A percentile compares a stretch with the other conserved stretches of the same genome.
Evolutionary conservation across 2,888 invertebrate species (phyloP).

Genomic region (Drosophila diplacantha): DNA sequence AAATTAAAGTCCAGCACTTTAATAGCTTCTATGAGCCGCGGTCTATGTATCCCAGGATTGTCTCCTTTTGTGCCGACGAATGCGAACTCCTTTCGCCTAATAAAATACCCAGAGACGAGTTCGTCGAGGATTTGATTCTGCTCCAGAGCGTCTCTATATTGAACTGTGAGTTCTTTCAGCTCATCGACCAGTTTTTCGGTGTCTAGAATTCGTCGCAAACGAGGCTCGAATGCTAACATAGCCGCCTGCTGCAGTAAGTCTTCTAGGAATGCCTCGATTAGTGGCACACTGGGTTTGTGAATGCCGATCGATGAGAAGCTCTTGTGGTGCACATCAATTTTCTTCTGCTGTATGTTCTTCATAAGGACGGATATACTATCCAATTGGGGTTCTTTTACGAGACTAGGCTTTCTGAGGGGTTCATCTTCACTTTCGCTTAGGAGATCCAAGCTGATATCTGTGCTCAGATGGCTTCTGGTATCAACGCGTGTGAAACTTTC

Average conservation of each 20-base stretch:
- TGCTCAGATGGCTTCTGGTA: neutral
- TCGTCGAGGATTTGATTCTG: neutral
- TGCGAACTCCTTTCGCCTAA: slow-evolving; percentile 5
- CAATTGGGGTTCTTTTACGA: neutral
- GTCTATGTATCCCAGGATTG: neutral
- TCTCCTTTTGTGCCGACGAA: accelerated
- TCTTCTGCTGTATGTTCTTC: neutral
- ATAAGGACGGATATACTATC: neutral
- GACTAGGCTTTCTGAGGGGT: too few relatives aligned
- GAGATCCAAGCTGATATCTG: neutral
- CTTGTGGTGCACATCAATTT: accelerated
- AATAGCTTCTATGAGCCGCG: slow-evolving; percentile 10
- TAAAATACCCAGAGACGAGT: slow-evolving; percentile 6
- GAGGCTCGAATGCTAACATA: neutral
- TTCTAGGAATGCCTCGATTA: slow-evolving; percentile 1
- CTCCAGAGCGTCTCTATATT: accelerated
- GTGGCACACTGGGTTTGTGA: neutral
- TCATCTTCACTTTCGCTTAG: neutral
- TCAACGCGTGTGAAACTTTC: neutral
- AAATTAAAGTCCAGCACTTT: slow-evolving; percentile 29
- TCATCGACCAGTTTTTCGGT: slow-evolving; percentile 23
- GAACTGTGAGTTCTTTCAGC: neutral
- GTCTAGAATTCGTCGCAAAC: slow-evolving; percentile 13
- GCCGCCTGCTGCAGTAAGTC: slow-evolving; percentile 17
- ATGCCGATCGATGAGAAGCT: accelerated